Evolutionary conservation across 2,888 invertebrate genomes (phyloP), one percentile per base, ranked within the genome.

Genomic region (Cepaea hortensis): DNA sequence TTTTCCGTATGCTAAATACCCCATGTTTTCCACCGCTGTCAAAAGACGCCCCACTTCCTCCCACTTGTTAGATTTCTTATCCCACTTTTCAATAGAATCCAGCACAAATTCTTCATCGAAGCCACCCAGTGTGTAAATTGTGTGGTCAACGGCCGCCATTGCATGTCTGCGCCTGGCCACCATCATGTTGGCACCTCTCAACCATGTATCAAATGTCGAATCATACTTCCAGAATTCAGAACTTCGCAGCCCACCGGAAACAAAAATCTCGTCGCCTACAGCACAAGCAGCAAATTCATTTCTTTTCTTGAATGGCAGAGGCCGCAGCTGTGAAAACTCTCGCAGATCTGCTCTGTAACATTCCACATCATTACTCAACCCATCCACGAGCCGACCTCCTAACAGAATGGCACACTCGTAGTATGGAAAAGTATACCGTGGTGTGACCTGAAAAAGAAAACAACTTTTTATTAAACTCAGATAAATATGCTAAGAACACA

Each of bases 161-260:
- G 92, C 92, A 89, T 93, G 93, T 11, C 93, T 89, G 50, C 93
- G 87, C 50, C 93, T 83, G 48, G 93, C 92, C 85, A 92, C 91
- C 50, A 90, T 88, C 88, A 93, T 88, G 87, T 90, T 91, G 18
- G 91, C 90, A 7, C 93, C 93, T 62, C 91, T 89, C 20, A 92
- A 84, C 93, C 93, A 93, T 9, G 91, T 91, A 55, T 92, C 92
- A 87, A 93, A 93, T 0, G 91, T 89, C 7, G 91, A 90, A 86
- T 92, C 92, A 89, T 92, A 93, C 87, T 93, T 93, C 93, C 93
- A 93, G 81, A 93, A 92, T 87, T 93, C 93, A 11, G 91, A 90
- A 87, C 93, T 93, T 70, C 93, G 89, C 50, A 93, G 87, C 2
- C 93, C 93, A 6, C 93, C 93, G 5, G 92, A 92, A 7, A 93